Percentiles rank a stretch among this genome's conserved stretches.
phyloP scores from a whole-genome alignment of 2,797 vertebrate genomes.

The Peromyscus nudipes region DNA sequence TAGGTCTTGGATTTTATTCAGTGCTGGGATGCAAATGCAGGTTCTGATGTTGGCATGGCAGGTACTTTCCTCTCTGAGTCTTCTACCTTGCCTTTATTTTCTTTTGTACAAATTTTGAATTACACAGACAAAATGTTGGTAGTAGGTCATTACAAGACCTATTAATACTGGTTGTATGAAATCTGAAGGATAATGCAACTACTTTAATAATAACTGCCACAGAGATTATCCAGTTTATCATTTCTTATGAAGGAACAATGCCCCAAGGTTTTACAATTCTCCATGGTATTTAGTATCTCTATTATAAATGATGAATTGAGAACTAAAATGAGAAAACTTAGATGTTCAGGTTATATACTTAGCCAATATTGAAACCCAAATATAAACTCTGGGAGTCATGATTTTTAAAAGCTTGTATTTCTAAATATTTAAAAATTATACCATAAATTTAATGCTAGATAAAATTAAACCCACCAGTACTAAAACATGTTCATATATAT shows the following conservation, averaged over 20 bases:
- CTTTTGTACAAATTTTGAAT: neutral
- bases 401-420: neutral
- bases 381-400: neutral
- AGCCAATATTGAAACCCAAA: neutral
- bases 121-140: neutral
- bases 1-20: neutral
- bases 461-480: neutral
- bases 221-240: neutral
- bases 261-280: neutral
- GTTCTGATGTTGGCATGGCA: neutral
- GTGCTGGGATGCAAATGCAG: neutral
- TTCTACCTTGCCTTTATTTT: too few relatives aligned
- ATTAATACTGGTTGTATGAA: neutral
- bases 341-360: neutral
- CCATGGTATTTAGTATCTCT: neutral
- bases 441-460: neutral
- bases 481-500: neutral
- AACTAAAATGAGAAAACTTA: neutral
- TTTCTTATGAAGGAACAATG: neutral
- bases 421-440: neutral
- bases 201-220: neutral
- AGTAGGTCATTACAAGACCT: neutral
- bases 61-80: neutral
- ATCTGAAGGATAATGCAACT: neutral
- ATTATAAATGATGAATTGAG: neutral